Conservation (phyloP, 1,140 invertebrate genomes). For the Ceratina japonica region DNA sequence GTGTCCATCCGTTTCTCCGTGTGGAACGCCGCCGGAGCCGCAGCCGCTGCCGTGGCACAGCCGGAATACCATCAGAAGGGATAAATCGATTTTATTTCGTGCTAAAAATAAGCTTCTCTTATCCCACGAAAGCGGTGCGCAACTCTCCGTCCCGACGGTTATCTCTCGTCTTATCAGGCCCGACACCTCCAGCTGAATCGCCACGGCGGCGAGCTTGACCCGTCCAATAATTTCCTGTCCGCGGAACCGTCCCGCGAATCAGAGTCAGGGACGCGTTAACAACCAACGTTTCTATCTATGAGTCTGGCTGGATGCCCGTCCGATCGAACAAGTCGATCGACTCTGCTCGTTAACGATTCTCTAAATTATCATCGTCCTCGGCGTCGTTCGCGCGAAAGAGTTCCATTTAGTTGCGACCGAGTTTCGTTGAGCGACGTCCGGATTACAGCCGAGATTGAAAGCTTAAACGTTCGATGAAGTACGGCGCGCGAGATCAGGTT, state of each 20-base stretch:
- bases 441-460: too few relatives aligned
- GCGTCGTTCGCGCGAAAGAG: too few relatives aligned
- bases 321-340: neutral
- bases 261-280: neutral
- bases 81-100: slow-evolving; percentile 66
- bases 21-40: neutral
- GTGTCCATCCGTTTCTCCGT: neutral
- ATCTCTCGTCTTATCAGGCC: slow-evolving; percentile 11
- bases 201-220: neutral
- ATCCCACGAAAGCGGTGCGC: slow-evolving; percentile 27
- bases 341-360: neutral
- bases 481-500: too few relatives aligned
- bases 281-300: too few relatives aligned
- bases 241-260: neutral
- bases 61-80: slow-evolving; percentile 59
- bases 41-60: slow-evolving; percentile 23
- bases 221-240: slow-evolving; percentile 1
- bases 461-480: too few relatives aligned
- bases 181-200: neutral
- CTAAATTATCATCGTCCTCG: neutral
- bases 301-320: too few relatives aligned
- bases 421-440: too few relatives aligned
- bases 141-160: neutral
- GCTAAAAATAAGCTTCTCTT: slow-evolving; percentile 67
- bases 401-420: too few relatives aligned